These are phyloP conservation scores for Galerucella nymphaeae DNA, from an alignment of 2,888 invertebrate genomes.

Conservation along the genomic window DNA sequence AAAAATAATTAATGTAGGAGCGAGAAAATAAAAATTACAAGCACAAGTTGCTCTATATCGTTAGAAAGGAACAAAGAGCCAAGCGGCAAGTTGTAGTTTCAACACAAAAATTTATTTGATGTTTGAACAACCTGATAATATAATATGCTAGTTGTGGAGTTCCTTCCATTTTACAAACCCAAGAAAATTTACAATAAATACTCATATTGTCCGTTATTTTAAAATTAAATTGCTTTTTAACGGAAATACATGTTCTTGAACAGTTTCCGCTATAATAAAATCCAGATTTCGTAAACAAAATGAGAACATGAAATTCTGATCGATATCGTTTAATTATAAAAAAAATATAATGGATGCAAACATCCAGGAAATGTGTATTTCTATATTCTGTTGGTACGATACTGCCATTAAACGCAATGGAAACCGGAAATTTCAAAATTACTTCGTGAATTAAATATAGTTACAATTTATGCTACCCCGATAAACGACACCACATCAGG, in stretches of 20 bases:
- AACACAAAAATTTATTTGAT: background rate
- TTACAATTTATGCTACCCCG: constrained; percentile 38
- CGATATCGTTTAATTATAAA: constrained; percentile 37
- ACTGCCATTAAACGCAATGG: constrained; percentile 51
- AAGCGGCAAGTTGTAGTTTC: background rate
- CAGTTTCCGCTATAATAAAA: background rate
- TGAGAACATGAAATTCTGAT: constrained; percentile 25
- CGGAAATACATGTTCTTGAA: background rate
- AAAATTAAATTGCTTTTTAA: too few relatives aligned
- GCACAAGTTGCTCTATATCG: background rate
- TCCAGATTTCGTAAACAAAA: constrained; percentile 16
- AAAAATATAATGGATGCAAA: constrained; percentile 35
- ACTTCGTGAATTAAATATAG: constrained; percentile 48
- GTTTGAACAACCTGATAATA: too few relatives aligned
- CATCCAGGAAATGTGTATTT: constrained; percentile 38
- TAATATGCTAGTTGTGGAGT: too few relatives aligned
- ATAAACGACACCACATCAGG: constrained; percentile 38
- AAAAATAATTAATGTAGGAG: background rate
- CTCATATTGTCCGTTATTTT: too few relatives aligned
- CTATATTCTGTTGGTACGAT: constrained; percentile 38
- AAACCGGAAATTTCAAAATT: constrained; percentile 52
- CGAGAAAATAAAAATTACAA: background rate
- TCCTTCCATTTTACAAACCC: too few relatives aligned
- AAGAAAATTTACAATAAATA: too few relatives aligned
- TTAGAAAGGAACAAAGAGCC: background rate